These are phyloP conservation scores for Lepus townsendii DNA, from an alignment of 2,797 vertebrate genomes.

Conservation along the genomic window DNA sequence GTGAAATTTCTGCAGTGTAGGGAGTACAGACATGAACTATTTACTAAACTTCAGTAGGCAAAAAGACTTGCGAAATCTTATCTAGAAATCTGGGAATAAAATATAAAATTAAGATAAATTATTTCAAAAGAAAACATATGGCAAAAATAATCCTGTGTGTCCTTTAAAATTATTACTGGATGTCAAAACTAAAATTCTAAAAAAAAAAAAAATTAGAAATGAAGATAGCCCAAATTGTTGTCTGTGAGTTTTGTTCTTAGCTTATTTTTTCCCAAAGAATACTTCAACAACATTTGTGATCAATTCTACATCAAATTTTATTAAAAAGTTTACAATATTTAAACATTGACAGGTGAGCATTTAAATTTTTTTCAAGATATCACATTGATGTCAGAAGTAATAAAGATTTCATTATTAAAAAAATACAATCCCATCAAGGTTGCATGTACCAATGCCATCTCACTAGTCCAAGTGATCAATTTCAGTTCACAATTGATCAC, in stretches of 20 bases:
- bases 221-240: not conserved
- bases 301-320: not conserved
- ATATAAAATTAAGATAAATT: not conserved
- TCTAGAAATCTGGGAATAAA: not conserved
- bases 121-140: not conserved
- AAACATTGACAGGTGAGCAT: not conserved
- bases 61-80: not conserved
- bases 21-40: no score
- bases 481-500: no score
- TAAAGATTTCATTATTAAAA: no score
- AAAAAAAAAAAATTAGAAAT: slow-evolving; percentile 26
- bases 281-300: not conserved
- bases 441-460: no score
- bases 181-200: slow-evolving; percentile 34
- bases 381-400: not conserved
- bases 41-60: not conserved
- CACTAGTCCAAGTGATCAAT: no score
- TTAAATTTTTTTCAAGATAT: not conserved
- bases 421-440: not conserved
- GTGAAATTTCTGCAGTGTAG: not conserved
- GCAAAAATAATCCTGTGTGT: not conserved
- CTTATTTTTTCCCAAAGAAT: not conserved
- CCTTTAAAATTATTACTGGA: not conserved
- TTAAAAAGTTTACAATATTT: not conserved
- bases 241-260: not conserved